Percentiles rank a stretch among this genome's conserved stretches.
phyloP scores from a whole-genome alignment of 2,888 invertebrate genomes.

The Ceriagrion tenellum region DNA sequence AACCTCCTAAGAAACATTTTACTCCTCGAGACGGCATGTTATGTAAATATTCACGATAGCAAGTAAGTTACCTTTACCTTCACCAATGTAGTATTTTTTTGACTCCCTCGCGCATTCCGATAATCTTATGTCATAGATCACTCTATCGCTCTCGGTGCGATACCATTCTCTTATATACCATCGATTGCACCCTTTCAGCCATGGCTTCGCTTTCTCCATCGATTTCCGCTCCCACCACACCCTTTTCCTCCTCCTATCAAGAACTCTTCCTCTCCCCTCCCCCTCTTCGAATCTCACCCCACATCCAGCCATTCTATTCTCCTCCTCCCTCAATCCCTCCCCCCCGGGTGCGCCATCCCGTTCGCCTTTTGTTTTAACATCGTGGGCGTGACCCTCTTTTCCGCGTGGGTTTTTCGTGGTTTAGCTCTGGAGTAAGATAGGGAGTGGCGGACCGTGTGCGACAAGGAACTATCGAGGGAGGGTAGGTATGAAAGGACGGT shows the following conservation, averaged over 20 bases:
- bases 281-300: too few species aligned
- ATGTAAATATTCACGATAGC: too few species aligned
- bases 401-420: constrained; percentile 63
- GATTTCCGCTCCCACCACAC: constrained; percentile 1
- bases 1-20: too few species aligned
- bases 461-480: neutral
- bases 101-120: neutral
- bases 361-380: constrained; percentile 59
- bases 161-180: neutral
- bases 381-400: constrained; percentile 62
- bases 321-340: neutral
- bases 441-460: constrained; percentile 58
- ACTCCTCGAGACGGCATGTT: too few species aligned
- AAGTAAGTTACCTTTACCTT: too few species aligned
- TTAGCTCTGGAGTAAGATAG: neutral
- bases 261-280: too few species aligned
- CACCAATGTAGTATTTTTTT: neutral
- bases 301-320: neutral
- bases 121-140: neutral
- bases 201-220: neutral
- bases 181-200: neutral
- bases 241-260: neutral
- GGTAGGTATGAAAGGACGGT: neutral
- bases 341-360: neutral
- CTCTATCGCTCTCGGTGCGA: neutral